Evolutionary conservation across 1,140 invertebrate species (phyloP).

Genomic region (Anthonomus grandis): DNA sequence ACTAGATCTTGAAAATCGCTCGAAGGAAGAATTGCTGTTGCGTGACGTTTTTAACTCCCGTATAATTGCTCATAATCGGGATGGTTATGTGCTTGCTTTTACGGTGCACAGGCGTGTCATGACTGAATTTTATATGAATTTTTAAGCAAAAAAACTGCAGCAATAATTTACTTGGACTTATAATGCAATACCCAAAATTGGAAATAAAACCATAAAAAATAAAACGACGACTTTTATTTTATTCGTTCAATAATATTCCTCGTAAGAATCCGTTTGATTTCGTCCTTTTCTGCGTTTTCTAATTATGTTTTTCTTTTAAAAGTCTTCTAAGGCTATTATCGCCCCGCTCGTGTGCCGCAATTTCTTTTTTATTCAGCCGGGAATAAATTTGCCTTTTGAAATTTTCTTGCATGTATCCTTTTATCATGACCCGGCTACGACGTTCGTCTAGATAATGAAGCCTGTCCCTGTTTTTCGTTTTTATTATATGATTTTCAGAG

Average conservation of each 20-base stretch:
- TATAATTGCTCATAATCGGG: constrained; percentile 24
- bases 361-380: constrained; percentile 37
- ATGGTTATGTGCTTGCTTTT: constrained; percentile 24
- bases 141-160: background rate
- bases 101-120: constrained; percentile 17
- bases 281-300: too few species aligned
- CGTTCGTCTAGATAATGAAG: constrained; percentile 42
- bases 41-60: constrained; percentile 25
- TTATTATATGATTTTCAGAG: background rate
- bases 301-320: constrained; percentile 45
- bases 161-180: too few species aligned
- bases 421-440: constrained; percentile 39
- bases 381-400: constrained; percentile 46
- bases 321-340: constrained; percentile 41
- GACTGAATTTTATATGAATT: constrained; percentile 11
- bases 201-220: too few species aligned
- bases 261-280: too few species aligned
- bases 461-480: constrained; percentile 15
- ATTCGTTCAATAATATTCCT: too few species aligned
- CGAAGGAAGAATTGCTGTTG: constrained; percentile 22
- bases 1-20: constrained; percentile 26
- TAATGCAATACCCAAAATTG: too few species aligned
- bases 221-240: too few species aligned
- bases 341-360: constrained; percentile 36
- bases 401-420: constrained; percentile 45